Evolutionary conservation across 2,797 vertebrate genomes (phyloP), one percentile per base, ranked within the genome.

Genomic region (Gymnothorax javanicus): DNA sequence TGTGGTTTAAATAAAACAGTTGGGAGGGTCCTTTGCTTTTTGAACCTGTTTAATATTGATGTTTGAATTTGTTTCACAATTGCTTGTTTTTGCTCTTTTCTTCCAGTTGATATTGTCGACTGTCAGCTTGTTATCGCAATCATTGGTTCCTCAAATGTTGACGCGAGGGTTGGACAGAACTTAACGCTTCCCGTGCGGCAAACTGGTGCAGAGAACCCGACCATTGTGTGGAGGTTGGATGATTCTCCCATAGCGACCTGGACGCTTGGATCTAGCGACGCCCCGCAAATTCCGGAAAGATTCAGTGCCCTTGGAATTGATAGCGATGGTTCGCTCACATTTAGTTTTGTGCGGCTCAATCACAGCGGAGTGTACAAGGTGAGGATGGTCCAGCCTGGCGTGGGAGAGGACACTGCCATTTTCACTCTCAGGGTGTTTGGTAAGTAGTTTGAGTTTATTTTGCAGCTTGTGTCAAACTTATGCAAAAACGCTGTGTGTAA

Each of bases 371-470:
- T 27, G 56, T 96, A 96, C 90, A 93, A 69, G 0, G 58, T 95
- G 3, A 89, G 91, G 75, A 73, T 96, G 58, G 90, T 83, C 2
- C 94, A 95, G 87, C 43, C 92, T 67, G 95, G 94, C 71, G 5
- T 89, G 7, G 7, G 2, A 0, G 59, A 23, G 23, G 86, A 60
- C 1, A 85, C 11, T 0, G 7, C 71, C 9, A 67, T 12, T 4
- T 95, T 96, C 87, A 91, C 84, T 12, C 93, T 96, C 0, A 89
- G 56, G 4, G 93, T 96, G 7, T 95, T 92, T 88, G 94, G 96
- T 96, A 85, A 95, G 94, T 92, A 77, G 4, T 4, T 73, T 27
- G 8, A 7, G 60, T 11, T 57, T 27, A 20, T 6, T 20, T 20
- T 1, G 11, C 59, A 17, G 59, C 4, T 3, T 9, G 13, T 8